phyloP scores from a whole-genome alignment of 2,113 vertebrate species.

The Actinemys pallida region DNA sequence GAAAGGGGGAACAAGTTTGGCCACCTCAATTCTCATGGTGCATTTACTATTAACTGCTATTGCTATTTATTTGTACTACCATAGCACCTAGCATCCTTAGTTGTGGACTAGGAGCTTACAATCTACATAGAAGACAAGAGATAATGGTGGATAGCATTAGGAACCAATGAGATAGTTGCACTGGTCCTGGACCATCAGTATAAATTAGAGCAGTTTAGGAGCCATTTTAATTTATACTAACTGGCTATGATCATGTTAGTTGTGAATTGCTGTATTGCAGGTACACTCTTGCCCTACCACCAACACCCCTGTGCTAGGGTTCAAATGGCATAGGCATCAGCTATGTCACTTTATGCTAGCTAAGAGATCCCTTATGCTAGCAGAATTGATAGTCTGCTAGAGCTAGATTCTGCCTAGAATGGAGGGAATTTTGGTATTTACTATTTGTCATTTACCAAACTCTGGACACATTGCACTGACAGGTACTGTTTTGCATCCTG shows the following conservation, averaged over 20 bases:
- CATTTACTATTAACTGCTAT: neutral
- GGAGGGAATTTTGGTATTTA: neutral
- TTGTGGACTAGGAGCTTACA: neutral
- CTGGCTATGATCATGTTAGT: neutral
- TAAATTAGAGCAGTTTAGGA: neutral
- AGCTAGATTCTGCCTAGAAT: neutral
- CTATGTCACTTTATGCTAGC: neutral
- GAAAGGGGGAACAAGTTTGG: neutral
- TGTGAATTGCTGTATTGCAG: neutral
- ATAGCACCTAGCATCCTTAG: neutral
- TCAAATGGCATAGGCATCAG: neutral
- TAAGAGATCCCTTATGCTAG: neutral
- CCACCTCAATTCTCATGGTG: accelerated
- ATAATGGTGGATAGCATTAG: neutral
- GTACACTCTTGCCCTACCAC: neutral
- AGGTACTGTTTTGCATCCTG: slow-evolving; percentile 2
- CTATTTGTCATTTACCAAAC: neutral
- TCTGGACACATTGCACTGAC: neutral
- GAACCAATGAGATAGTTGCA: neutral
- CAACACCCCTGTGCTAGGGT: neutral
- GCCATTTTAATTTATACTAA: neutral
- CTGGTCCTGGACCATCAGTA: neutral
- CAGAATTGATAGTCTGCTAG: neutral
- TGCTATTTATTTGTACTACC: neutral
- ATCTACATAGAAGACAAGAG: neutral